Percentiles rank a stretch among this genome's conserved stretches.
Evolutionary conservation across 2,797 vertebrate genomes (phyloP).

Genomic region (Onychomys leucogaster): DNA sequence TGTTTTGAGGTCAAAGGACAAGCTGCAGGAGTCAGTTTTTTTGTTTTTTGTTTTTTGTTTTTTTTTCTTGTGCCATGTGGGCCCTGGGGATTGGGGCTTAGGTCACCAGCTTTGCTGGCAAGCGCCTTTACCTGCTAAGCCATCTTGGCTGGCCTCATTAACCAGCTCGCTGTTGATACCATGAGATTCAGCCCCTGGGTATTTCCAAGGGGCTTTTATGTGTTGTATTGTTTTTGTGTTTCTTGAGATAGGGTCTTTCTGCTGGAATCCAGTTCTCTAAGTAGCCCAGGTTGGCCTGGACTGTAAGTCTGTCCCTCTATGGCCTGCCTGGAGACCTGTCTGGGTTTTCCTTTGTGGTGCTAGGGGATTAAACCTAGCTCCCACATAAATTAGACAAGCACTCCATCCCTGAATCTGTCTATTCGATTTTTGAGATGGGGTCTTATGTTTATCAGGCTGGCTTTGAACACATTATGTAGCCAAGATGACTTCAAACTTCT

Average conservation of each 20-base stretch:
- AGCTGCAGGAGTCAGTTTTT: not conserved
- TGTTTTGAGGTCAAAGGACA: not conserved
- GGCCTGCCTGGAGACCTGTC: not conserved
- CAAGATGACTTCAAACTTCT: not conserved
- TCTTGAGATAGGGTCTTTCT: not conserved
- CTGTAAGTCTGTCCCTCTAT: not conserved
- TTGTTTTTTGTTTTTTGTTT: no score
- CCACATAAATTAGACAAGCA: no score
- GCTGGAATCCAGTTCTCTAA: not conserved
- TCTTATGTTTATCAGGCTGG: not conserved
- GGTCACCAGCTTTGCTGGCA: not conserved
- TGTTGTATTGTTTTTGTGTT: not conserved
- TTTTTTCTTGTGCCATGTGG: not conserved
- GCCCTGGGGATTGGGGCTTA: not conserved
- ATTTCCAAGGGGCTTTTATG: not conserved
- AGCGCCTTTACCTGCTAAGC: not conserved
- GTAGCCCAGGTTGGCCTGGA: not conserved
- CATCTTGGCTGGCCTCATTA: not conserved
- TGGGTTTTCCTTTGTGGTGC: not conserved
- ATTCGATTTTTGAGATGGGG: not conserved
- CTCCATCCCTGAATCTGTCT: not conserved
- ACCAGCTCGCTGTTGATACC: not conserved
- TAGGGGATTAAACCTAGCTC: not conserved
- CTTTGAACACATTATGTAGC: not conserved
- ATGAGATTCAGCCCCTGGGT: not conserved